Percentiles rank a stretch among this genome's conserved stretches.
Evolutionary conservation across 2,888 invertebrate species (phyloP).

Genomic region (Penaeus monodon): DNA sequence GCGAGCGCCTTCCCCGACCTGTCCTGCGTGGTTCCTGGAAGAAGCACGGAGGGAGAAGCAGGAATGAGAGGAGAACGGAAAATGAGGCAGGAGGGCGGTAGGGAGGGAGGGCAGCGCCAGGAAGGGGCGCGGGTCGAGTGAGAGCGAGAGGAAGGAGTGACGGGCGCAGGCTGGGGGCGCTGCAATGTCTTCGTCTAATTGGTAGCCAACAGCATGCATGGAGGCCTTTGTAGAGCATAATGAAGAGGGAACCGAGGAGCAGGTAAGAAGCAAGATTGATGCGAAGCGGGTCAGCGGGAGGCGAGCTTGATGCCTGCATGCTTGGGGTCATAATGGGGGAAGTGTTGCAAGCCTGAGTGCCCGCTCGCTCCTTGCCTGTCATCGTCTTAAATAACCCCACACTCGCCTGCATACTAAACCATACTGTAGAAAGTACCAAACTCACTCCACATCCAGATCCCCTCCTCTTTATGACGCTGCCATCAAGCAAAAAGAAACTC

Average conservation of each 20-base stretch:
- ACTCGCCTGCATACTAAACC: conserved; percentile 30
- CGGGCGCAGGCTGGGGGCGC: too few species aligned
- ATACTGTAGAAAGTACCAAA: neutral
- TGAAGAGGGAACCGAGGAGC: conserved; percentile 20
- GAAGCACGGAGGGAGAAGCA: neutral
- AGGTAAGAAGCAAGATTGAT: conserved; percentile 16
- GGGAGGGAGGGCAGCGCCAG: neutral
- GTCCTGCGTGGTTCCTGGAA: neutral
- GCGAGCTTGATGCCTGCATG: conserved; percentile 19
- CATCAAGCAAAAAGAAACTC: too few species aligned
- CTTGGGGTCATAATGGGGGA: conserved; percentile 21
- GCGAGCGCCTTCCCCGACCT: too few species aligned
- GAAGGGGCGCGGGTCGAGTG: conserved; percentile 2
- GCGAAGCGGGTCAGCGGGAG: conserved; percentile 26
- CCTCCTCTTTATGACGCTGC: neutral
- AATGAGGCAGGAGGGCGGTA: neutral
- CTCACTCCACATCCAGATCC: too few species aligned
- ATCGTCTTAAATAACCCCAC: conserved; percentile 41
- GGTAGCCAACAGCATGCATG: conserved; percentile 23
- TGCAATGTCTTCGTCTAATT: neutral
- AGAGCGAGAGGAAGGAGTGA: too few species aligned
- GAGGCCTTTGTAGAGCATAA: conserved; percentile 11
- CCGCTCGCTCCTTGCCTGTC: conserved; percentile 13
- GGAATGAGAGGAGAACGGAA: neutral
- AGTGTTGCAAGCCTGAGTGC: conserved; percentile 32